Evolutionary conservation across 1,140 invertebrate genomes (phyloP), one percentile per base, ranked within the genome.

Genomic region (Eumeta japonica): DNA sequence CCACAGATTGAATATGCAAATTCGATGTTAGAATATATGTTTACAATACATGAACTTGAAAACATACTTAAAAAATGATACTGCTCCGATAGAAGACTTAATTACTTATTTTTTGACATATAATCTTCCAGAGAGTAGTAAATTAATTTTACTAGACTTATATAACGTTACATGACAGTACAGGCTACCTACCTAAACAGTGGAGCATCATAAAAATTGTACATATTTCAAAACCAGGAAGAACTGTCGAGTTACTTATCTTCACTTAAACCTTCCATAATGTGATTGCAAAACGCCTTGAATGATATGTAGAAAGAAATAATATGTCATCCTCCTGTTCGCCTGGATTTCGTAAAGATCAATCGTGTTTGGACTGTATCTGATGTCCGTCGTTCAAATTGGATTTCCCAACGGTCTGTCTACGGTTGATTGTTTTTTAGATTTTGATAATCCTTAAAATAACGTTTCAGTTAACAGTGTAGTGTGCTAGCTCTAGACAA

Each of bases 91-190:
- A 3, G 5, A 9, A 13, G 46, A 52, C 35, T 17, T 29, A 2
- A 46, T 50, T 17, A 37, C 48, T 3, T 50, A 46, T 16, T 41
- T 36, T 1, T 46, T 50, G 48, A 41, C 41, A 3, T 29, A 29
- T 12, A 1, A 37, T 16, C 14, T 45, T 3, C 35, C 43, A 16
- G n/a, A 24, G 19, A 35, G 11, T n/a, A 27, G 7, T 2, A 37
- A 20, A 20, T 3, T 1, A 10, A 7, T 24, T n/a, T n/a, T n/a
- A n/a, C n/a, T n/a, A n/a, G n/a, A n/a, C n/a, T n/a, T n/a, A n/a
- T n/a, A n/a, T n/a, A 15, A 10, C 18, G 3, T 3, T 35, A 10
- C 34, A 27, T 35, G n/a, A 27, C 18, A 14, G 10, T 10, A 9
- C 4, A 2, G 16, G 24, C 10, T 28, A 28, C 16, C 20, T 37